phyloP scores from a whole-genome alignment of 2,888 invertebrate species.

The Apocheima hispidaria region DNA sequence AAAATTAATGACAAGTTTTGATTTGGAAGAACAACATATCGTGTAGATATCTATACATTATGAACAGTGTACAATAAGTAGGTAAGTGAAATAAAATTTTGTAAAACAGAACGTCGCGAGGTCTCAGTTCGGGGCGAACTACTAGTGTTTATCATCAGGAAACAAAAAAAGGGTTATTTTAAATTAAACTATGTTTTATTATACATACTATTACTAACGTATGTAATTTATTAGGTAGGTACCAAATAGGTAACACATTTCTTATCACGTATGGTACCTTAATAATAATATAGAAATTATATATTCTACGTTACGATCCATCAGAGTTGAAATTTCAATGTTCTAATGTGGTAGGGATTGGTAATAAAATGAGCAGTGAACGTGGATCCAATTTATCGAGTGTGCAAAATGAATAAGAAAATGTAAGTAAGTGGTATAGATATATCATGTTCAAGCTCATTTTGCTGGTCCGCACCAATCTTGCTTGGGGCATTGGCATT shows the following conservation, averaged over 20 bases:
- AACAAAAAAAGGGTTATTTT: too few species aligned
- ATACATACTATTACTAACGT: background rate
- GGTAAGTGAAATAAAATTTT: too few species aligned
- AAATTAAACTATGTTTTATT: background rate
- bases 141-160: background rate
- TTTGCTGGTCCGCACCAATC: slow-evolving; percentile 77
- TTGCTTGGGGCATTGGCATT: slow-evolving; percentile 84
- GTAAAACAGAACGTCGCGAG: too few species aligned
- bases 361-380: slow-evolving; percentile 68
- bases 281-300: slow-evolving; percentile 40
- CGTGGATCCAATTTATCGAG: slow-evolving; percentile 71
- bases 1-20: too few species aligned
- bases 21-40: too few species aligned
- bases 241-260: background rate
- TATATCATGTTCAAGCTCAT: slow-evolving; percentile 79
- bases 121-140: too few species aligned
- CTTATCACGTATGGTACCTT: background rate
- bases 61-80: too few species aligned
- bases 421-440: slow-evolving; percentile 69
- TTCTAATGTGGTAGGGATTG: slow-evolving; percentile 48
- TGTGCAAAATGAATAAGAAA: slow-evolving; percentile 74
- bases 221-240: background rate
- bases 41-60: too few species aligned
- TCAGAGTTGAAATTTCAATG: slow-evolving; percentile 49
- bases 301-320: slow-evolving; percentile 37